phyloP scores from a whole-genome alignment of 2,888 invertebrate species.

The Cryptocephalus primarius region DNA sequence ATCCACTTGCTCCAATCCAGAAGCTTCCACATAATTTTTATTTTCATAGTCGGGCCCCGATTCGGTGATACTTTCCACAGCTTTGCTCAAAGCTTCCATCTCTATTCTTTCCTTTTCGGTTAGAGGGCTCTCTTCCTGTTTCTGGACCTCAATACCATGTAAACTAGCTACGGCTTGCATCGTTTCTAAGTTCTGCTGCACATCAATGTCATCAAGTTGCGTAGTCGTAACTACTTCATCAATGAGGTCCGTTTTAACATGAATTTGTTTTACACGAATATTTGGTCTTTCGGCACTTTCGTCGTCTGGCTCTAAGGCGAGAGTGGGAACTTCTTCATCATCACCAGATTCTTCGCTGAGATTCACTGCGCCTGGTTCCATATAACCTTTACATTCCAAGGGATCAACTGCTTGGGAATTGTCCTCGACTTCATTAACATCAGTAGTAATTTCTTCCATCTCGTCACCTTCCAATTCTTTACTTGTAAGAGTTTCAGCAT shows the following conservation, averaged over 20 bases:
- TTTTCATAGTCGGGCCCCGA: slow-evolving; percentile 3
- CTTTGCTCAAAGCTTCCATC: slow-evolving; percentile 20
- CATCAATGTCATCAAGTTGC: not conserved
- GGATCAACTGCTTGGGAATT: slow-evolving; percentile 2
- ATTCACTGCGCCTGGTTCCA: not conserved
- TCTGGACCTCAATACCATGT: slow-evolving; percentile 12
- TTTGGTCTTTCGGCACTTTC: not conserved
- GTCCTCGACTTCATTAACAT: not conserved
- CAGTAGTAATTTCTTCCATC: not conserved
- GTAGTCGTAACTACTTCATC: not conserved
- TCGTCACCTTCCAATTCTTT: not conserved
- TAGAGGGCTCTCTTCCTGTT: slow-evolving; percentile 8
- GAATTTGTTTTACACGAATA: too few species aligned
- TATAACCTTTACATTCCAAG: not conserved
- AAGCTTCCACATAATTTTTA: not conserved
- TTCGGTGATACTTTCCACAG: slow-evolving; percentile 19
- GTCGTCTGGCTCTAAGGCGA: slow-evolving; percentile 11
- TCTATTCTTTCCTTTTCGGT: slow-evolving; percentile 18
- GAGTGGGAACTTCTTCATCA: slow-evolving; percentile 11
- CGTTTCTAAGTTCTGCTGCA: slow-evolving; percentile 17
- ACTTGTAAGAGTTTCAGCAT: not conserved
- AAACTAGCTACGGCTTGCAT: slow-evolving; percentile 18
- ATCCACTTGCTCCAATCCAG: not conserved
- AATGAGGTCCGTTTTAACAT: not conserved
- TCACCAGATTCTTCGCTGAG: slow-evolving; percentile 4